Conservation (phyloP, 2,113 vertebrate genomes). For the Saccopteryx bilineata region DNA sequence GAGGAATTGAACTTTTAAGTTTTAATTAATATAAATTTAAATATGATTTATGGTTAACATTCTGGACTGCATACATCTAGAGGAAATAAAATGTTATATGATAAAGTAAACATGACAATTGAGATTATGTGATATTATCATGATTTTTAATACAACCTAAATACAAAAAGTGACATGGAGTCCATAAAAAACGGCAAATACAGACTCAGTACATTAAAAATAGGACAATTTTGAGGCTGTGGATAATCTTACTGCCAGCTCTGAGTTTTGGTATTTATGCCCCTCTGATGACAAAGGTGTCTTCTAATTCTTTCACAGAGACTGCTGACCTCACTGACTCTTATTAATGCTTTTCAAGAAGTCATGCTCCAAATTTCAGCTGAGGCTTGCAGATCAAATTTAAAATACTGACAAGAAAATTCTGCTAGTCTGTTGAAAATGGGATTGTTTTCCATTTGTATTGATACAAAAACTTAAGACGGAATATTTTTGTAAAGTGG, state of each 20-base stretch:
- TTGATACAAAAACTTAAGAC: neutral
- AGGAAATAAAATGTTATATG: neutral
- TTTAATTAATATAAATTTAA: constrained; percentile 19
- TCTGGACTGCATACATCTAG: neutral
- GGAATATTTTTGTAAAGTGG: neutral
- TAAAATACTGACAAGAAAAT: constrained; percentile 39
- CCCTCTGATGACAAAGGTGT: constrained; percentile 55
- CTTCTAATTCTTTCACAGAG: neutral
- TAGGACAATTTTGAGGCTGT: neutral
- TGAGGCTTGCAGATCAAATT: constrained; percentile 5
- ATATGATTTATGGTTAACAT: neutral
- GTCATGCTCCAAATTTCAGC: constrained; percentile 64
- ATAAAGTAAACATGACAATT: neutral
- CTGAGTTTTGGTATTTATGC: constrained; percentile 1
- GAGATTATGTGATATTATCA: neutral
- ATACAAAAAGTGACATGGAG: neutral
- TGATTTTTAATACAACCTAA: neutral
- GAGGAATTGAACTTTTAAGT: neutral
- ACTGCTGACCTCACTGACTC: constrained; percentile 6
- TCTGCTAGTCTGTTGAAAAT: constrained; percentile 9
- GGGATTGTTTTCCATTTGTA: neutral
- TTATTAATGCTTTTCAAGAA: constrained; percentile 45
- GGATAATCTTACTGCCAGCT: neutral
- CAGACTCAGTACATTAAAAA: neutral
- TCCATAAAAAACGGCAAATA: neutral